Evolutionary conservation across 2,113 vertebrate species (phyloP), one percentile per base, ranked within the genome.

Genomic region (Mellivora capensis): DNA sequence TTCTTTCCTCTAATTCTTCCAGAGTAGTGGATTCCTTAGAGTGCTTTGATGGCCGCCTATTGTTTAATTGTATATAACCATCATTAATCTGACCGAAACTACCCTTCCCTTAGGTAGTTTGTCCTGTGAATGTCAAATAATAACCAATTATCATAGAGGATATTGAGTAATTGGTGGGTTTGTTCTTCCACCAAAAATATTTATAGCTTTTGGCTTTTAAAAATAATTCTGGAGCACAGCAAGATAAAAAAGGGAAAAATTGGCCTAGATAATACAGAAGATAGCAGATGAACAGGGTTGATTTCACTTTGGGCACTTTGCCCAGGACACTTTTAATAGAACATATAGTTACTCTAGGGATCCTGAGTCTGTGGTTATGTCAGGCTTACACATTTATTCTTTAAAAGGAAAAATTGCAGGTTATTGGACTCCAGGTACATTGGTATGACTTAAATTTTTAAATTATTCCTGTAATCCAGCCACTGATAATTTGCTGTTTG

Each of bases 161-260:
- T 99, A 99, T 98, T 98, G 98, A 99, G 98, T 99, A 98, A 99
- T 99, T 99, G 98, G 98, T 98, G 96, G 98, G 98, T 98, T 99
- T 99, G 98, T 99, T 99, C 99, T 99, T 98, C 98, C 98, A 99
- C 98, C 98, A 98, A 98, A 99, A 99, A 98, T 99, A 98, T 99
- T 99, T 99, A 99, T 99, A 99, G 99, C 98, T 98, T 98, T 99
- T 99, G 98, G 98, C 99, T 98, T 99, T 98, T 98, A 98, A 99
- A 98, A 99, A 98, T 99, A 99, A 98, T 98, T 98, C 96, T 98
- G 98, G 97, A 98, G 98, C 94, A 97, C 96, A 98, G 98, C 97
- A 97, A 98, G 98, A 98, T 97, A 97, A 96, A 97, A 98, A 98
- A 98, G 97, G 97, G 96, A 57, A 27, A 94, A 74, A 97, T 96